phyloP scores from a whole-genome alignment of 2,888 invertebrate genomes.

The Nineta flava region DNA sequence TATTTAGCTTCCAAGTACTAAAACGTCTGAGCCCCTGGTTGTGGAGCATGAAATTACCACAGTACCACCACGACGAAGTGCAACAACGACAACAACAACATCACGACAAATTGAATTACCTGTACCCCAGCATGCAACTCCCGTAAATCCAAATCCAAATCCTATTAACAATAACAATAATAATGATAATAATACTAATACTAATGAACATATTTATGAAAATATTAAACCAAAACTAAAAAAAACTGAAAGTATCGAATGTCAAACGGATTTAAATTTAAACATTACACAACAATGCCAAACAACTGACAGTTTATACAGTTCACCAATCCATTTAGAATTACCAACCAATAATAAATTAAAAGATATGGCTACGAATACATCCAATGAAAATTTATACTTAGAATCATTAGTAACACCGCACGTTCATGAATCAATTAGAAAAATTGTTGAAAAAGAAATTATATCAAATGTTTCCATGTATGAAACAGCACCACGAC shows the following conservation, averaged over 20 bases:
- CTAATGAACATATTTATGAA: not conserved
- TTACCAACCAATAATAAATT: not conserved
- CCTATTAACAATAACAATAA: not conserved
- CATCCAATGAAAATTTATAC: not conserved
- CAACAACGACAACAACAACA: not conserved
- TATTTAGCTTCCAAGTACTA: not conserved
- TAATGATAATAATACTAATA: not conserved
- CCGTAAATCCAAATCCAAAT: not conserved
- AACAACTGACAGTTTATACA: not conserved
- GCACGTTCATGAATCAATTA: not conserved
- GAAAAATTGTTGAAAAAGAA: not conserved
- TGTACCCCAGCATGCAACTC: constrained; percentile 1
- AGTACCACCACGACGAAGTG: not conserved
- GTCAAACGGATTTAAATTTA: not conserved
- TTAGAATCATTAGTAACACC: not conserved
- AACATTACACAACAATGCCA: not conserved
- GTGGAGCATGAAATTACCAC: not conserved
- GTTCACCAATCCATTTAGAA: not conserved
- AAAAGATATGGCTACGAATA: not conserved
- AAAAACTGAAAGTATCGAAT: not conserved
- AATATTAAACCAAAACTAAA: not conserved
- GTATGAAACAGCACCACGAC: not conserved
- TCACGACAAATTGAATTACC: not conserved
- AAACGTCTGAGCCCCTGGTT: not conserved
- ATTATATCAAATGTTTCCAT: not conserved